These are phyloP conservation scores for Caenorhabditis remanei DNA, from an alignment of 1,140 invertebrate genomes.

Conservation along the genomic window DNA sequence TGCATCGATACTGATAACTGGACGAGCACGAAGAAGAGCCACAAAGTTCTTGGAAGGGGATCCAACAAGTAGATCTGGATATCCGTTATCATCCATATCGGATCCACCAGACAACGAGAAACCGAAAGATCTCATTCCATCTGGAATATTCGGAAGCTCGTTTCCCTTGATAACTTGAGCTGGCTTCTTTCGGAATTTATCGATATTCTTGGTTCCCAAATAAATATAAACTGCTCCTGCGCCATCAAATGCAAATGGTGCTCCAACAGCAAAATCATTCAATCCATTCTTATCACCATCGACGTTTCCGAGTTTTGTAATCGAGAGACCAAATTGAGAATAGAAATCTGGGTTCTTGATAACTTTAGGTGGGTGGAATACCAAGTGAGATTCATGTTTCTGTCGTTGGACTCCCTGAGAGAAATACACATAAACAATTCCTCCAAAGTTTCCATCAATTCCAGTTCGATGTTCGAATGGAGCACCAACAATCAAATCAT, in stretches of 20 bases:
- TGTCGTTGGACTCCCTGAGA: constrained; percentile 78
- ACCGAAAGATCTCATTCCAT: constrained; percentile 83
- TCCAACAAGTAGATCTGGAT: constrained; percentile 90
- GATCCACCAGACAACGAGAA: constrained; percentile 89
- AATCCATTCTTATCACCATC: constrained; percentile 86
- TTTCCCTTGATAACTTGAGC: constrained; percentile 64
- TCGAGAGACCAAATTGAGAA: constrained; percentile 81
- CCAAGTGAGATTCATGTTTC: constrained; percentile 60
- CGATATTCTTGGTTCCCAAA: constrained; percentile 82
- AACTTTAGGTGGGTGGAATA: constrained; percentile 72
- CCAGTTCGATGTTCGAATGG: constrained; percentile 87
- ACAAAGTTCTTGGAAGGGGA: constrained; percentile 87
- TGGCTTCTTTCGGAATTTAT: constrained; percentile 66
- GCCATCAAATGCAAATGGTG: constrained; percentile 88
- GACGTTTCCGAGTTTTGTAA: constrained; percentile 89
- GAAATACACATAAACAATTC: constrained; percentile 90
- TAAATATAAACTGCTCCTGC: constrained; percentile 86
- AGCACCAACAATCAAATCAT: constrained; percentile 90
- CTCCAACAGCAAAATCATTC: constrained; percentile 88
- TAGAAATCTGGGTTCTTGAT: constrained; percentile 62
- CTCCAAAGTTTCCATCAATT: constrained; percentile 81
- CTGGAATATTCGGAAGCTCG: constrained; percentile 53
- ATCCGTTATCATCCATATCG: constrained; percentile 91
- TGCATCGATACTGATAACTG: constrained; percentile 70
- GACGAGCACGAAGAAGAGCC: constrained; percentile 77